Conservation (phyloP, 2,888 invertebrate genomes). For the Dusona sp. region DNA sequence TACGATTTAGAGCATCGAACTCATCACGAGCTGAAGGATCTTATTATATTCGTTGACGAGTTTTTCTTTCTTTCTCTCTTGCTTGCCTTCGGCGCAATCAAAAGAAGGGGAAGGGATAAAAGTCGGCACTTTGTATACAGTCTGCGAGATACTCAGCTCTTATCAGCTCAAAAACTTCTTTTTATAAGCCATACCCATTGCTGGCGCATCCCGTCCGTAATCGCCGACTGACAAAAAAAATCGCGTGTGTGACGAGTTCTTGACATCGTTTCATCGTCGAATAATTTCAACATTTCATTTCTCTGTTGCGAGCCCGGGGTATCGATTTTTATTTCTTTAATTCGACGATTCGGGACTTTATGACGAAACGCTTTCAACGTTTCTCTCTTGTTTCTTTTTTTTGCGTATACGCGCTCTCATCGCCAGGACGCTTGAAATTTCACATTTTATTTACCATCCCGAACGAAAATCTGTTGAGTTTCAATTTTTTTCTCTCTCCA, state of each 20-base stretch:
- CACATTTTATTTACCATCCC: conserved; percentile 1
- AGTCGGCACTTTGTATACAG: conserved; percentile 29
- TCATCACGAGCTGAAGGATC: conserved; percentile 37
- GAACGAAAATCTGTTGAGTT: background rate
- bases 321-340: conserved; percentile 51
- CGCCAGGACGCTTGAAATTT: conserved; percentile 12
- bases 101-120: conserved; percentile 11
- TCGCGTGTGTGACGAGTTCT: conserved; percentile 47
- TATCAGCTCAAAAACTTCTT: conserved; percentile 45
- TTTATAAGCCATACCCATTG: conserved; percentile 17
- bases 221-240: conserved; percentile 32
- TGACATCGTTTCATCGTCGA: conserved; percentile 7
- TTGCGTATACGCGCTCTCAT: background rate
- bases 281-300: conserved; percentile 46
- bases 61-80: background rate
- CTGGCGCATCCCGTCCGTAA: conserved; percentile 29
- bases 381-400: conserved; percentile 14
- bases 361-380: conserved; percentile 59
- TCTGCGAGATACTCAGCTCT: conserved; percentile 37
- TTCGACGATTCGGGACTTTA: conserved; percentile 35
- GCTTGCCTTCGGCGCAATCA: conserved; percentile 35
- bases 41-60: conserved; percentile 32
- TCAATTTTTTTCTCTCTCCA: background rate
- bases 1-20: conserved; percentile 53
- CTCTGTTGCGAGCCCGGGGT: conserved; percentile 2